A percentile compares a stretch with the other conserved stretches of the same genome.
Evolutionary conservation across 1,140 invertebrate genomes (phyloP).

Genomic region (Pteromalus puparum): DNA sequence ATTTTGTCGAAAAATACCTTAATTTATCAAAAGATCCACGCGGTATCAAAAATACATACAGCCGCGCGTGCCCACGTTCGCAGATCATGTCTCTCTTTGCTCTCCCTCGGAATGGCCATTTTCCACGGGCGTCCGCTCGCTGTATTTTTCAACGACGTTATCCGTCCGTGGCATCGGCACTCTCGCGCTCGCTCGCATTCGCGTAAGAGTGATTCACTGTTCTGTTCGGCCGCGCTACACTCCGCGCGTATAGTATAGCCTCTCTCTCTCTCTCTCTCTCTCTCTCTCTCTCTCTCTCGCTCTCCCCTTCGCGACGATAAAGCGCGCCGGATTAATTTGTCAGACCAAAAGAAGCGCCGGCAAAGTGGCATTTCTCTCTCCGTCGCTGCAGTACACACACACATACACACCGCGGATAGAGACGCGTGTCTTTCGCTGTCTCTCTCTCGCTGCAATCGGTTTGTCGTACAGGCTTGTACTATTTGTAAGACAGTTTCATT

Average conservation of each 20-base stretch:
- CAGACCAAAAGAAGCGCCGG: constrained; percentile 48
- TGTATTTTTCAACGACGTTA: constrained; percentile 48
- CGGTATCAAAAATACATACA: not conserved
- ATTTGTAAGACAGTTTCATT: constrained; percentile 41
- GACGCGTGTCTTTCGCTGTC: constrained; percentile 14
- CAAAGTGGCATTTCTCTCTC: constrained; percentile 41
- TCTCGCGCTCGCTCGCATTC: not conserved
- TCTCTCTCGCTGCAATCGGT: constrained; percentile 17
- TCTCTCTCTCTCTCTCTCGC: constrained; percentile 33
- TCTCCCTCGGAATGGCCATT: constrained; percentile 42
- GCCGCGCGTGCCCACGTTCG: not conserved
- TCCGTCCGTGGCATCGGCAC: constrained; percentile 40
- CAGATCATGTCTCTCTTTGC: constrained; percentile 49
- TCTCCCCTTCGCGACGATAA: constrained; percentile 45
- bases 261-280: constrained; percentile 32
- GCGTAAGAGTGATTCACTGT: constrained; percentile 44
- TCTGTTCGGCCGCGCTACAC: not conserved
- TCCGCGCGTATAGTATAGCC: not conserved
- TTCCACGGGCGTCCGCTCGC: constrained; percentile 11
- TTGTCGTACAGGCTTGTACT: constrained; percentile 46
- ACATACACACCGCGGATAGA: too few species aligned
- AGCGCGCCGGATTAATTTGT: constrained; percentile 51
- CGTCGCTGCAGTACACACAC: not conserved
- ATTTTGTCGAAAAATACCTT: not conserved
- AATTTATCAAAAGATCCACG: not conserved